Evolutionary conservation across 2,888 invertebrate species (phyloP), one percentile per base, ranked within the genome.

Genomic region (Troides helena): DNA sequence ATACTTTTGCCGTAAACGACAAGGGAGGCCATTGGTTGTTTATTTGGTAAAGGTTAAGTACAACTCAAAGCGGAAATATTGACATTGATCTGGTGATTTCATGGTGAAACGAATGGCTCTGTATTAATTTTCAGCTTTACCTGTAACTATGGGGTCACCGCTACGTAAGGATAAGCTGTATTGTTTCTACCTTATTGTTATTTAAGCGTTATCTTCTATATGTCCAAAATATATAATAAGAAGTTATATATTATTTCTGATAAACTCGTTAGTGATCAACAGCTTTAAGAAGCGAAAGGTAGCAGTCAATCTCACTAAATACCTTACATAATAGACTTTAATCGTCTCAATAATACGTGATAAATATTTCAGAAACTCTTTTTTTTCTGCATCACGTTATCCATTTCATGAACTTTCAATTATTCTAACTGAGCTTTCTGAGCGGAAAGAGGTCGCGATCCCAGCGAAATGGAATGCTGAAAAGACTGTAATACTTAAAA

Each of bases 281-380:
- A 21, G 60, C 64, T 59, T 30, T 23, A 53, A 50, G 50, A 64
- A 68, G 64, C 60, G 68, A 68, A 68, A 68, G 64, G 59, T 59
- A 68, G 53, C 46, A 53, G 63, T 63, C 57, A 64, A 39, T 64
- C 53, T 64, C 60, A 60, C 60, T 60, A 59, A 68, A 64, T 64
- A 59, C 36, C 46, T 68, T 64, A 68, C 21, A 64, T 63, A 64
- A 68, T 56, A 23, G 10, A 23, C 64, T 50, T 60, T 64, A 50
- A 59, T 58, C 57, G 25, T 58, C 25, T 68, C 3, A 23, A 30
- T 46, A 46, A 62, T 57, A 23, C 5, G n/a, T n/a, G 18, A n/a
- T n/a, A 1, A n/a, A 53, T 53, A 53, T n/a, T 53, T 53, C 18
- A 7, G 5, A n/a, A 18, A 53, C 53, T n/a, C 46, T 30, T 46